Percentiles rank a stretch among this genome's conserved stretches.
These are phyloP conservation scores for Podabrus alpinus DNA, from an alignment of 2,888 invertebrate genomes.

Conservation along the genomic window DNA sequence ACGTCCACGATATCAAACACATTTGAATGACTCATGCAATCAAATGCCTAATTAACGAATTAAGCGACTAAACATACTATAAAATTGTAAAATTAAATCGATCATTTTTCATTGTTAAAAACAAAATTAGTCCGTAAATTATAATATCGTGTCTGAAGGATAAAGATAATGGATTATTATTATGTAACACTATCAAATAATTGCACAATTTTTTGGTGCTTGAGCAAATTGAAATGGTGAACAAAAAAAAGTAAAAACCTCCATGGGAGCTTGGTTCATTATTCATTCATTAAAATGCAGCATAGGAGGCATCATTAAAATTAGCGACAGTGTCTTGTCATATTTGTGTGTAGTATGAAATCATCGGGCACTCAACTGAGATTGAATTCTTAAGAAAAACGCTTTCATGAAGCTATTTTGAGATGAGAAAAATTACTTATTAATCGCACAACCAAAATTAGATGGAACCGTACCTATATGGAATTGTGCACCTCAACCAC, in stretches of 20 bases:
- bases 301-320: not conserved
- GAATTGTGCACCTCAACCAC: not conserved
- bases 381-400: not conserved
- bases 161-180: not conserved
- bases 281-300: not conserved
- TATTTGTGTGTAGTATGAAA: not conserved
- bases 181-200: not conserved
- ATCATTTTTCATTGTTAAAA: not conserved
- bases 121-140: not conserved
- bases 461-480: not conserved
- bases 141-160: not conserved
- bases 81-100: not conserved
- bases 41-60: not conserved
- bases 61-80: not conserved
- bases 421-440: not conserved
- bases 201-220: not conserved
- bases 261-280: not conserved
- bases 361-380: not conserved
- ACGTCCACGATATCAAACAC: not conserved
- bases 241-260: not conserved
- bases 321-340: not conserved
- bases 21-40: not conserved
- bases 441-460: not conserved
- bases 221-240: not conserved
- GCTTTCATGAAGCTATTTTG: not conserved